Evolutionary conservation across 2,113 vertebrate species (phyloP).

Genomic region (Passer montanus): DNA sequence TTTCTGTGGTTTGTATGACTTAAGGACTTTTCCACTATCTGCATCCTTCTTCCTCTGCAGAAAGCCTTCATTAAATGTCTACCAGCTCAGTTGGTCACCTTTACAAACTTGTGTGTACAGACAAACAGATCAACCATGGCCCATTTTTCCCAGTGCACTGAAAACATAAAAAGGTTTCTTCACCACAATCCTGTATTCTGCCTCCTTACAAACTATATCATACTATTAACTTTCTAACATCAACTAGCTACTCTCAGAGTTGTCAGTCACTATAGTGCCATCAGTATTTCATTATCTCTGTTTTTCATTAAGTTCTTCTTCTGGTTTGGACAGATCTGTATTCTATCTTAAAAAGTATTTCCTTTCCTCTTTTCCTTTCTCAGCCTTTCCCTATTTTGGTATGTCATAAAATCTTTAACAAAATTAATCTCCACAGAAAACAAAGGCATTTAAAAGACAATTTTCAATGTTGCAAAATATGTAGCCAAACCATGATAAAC

Average conservation of each 20-base stretch:
- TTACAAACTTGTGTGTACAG: background rate
- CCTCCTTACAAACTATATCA: background rate
- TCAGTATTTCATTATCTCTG: background rate
- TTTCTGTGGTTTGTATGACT: background rate
- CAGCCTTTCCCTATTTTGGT: background rate
- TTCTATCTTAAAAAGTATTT: background rate
- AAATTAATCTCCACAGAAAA: background rate
- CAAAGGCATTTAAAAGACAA: background rate
- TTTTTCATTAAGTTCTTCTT: background rate
- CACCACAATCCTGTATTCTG: background rate
- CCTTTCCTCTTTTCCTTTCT: background rate
- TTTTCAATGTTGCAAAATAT: background rate
- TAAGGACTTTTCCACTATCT: background rate
- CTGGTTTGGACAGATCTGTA: background rate
- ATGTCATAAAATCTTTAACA: background rate
- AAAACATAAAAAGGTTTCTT: background rate
- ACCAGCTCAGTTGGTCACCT: background rate
- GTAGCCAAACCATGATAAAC: background rate
- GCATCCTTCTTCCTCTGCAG: background rate
- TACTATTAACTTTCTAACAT: background rate
- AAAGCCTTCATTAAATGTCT: background rate
- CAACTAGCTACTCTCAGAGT: background rate
- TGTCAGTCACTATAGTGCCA: background rate
- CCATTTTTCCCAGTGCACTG: fast-evolving
- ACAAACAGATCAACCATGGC: background rate